Base-by-base conservation (phyloP, 2,113 vertebrate genomes). In the Ageneiosus marmoratus region DNA sequence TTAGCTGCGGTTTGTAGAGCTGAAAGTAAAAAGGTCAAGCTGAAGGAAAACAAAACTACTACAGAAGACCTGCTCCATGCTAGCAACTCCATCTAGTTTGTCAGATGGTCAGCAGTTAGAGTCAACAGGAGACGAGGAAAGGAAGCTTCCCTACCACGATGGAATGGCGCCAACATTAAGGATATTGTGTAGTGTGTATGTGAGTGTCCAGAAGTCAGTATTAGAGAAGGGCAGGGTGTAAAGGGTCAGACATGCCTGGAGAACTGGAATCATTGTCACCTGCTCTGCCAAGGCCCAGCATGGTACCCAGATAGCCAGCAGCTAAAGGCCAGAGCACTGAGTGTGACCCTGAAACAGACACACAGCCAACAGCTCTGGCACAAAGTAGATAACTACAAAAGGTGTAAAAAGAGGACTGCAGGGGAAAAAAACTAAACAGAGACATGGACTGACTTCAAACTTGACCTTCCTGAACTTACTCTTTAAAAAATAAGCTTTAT, bases 241-340 rank as follows among this genome's bases (percentile, higher is more conserved):
- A 50, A n/a, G 74, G 62, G 44, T 56, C 41, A 50, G 60, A 65
- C 48, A 79, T 72, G 76, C 75, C 55, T 37, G 46, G 62, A 80
- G 50, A 55, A 79, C 70, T 70, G 82, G 78, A 78, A 62, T 83
- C 70, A 72, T 53, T 77, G 63, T 77, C 77, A 53, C 80, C 53
- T 83, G 56, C 81, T 80, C 77, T 83, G 82, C 62, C 85, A 86
- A 78, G 70, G 56, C 76, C 41, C 79, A 78, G 82, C 51, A 18
- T 34, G 82, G 76, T 53, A 82, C 74, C 63, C 55, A 63, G 65
- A 65, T 65, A 15, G 48, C 78, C 62, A 70, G 50, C 67, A 80
- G 56, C 27, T 56, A 62, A 58, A 77, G 82, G 22, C 77, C 78
- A 84, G 56, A 86, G 77, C 27, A 63, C 37, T 27, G 58, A 74